Base-by-base conservation (phyloP, 2,888 invertebrate genomes). In the Caenorhabditis afra region DNA sequence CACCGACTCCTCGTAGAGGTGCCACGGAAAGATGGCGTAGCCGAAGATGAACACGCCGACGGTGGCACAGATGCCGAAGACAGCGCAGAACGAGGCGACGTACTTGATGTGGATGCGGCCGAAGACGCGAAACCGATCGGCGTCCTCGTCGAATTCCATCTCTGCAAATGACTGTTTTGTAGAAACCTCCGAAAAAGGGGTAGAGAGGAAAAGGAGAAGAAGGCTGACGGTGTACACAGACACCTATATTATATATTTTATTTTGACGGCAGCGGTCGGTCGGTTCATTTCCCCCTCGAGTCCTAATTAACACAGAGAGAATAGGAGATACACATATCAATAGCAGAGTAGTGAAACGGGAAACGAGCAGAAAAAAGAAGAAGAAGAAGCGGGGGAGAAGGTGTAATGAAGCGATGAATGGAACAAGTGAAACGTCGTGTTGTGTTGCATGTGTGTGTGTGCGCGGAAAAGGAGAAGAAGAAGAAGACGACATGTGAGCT, bases 91-190 rank as follows among this genome's bases (percentile, higher is more conserved):
- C 29, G 57, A 53, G 3, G 73, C 66, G 12, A 67, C 74, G 55
- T 73, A 70, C 68, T 81, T 81, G 61, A 76, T 64, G 41, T 81
- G 81, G n/a, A 77, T 37, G 29, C 53, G 45, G 5, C 65, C 57
- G 61, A 64, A 68, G 10, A 78, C 45, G 16, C 61, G 64, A 37
- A 81, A 81, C 22, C 55, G 12, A 5, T 77, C 77, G 22, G 52
- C 20, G 61, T 81, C 61, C 23, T 81, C 81, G 37, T 53, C 55
- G 65, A 77, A 81, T 52, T 81, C 81, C 81, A 81, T 81, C 29
- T 29, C 29, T 29, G 29, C 4, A 29, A 29, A 29, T 5, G 18
- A 7, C 18, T 16, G 11, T 29, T 29, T 29, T 29, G 29, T 29
- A 29, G 29, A 29, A 7, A 7, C 29, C 3, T 7, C 29, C 41